phyloP scores from a whole-genome alignment of 2,113 vertebrate genomes.

The Erinaceus europaeus region DNA sequence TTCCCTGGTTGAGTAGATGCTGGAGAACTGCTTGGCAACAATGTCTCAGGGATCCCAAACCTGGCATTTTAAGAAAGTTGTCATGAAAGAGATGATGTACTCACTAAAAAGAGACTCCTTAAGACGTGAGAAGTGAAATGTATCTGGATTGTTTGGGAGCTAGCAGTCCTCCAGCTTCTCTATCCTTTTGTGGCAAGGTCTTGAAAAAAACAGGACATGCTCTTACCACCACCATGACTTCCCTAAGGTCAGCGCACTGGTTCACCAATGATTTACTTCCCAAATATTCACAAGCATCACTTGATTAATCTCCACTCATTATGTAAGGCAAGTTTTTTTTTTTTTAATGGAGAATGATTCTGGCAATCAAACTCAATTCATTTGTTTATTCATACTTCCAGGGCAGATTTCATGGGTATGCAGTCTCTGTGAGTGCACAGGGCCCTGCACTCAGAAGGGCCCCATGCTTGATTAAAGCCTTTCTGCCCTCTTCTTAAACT shows the following conservation, averaged over 20 bases:
- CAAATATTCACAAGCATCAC: neutral
- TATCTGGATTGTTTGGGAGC: neutral
- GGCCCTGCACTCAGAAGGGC: neutral
- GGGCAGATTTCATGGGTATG: neutral
- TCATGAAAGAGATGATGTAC: neutral
- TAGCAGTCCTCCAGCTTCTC: neutral
- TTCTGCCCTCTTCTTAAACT: neutral
- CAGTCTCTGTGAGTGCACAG: neutral
- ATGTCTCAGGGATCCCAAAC: conserved; percentile 9
- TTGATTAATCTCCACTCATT: neutral
- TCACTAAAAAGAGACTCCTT: neutral
- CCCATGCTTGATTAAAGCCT: neutral
- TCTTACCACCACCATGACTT: neutral
- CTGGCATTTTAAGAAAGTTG: neutral
- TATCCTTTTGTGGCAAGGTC: neutral
- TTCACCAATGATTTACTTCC: neutral
- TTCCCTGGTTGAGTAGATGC: conserved; percentile 55
- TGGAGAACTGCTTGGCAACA: conserved; percentile 12
- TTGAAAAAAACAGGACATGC: neutral
- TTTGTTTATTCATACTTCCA: neutral
- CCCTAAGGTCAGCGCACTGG: neutral
- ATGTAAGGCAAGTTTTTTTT: neutral
- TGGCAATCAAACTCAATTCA: neutral
- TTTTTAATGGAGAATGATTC: neutral
- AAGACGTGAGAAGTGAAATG: neutral